phyloP scores from a whole-genome alignment of 53 echinoderm and acorn worm genomes.

The Crossaster papposus region DNA sequence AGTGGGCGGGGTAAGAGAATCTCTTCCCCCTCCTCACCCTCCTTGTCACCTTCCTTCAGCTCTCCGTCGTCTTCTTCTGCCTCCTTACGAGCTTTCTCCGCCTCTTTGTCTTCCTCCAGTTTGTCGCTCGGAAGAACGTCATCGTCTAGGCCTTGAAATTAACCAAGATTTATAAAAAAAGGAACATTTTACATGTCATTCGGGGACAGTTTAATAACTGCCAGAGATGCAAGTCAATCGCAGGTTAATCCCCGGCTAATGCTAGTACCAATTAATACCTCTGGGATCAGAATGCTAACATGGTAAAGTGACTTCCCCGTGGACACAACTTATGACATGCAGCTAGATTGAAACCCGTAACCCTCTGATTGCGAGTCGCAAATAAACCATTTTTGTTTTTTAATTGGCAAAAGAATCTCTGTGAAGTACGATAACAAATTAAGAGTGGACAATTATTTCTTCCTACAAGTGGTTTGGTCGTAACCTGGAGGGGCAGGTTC shows the following conservation, averaged over 20 bases:
- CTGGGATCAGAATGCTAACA: too few relatives aligned
- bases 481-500: conserved; percentile 84
- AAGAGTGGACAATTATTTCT: background rate
- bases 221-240: too few relatives aligned
- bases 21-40: conserved; percentile 67
- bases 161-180: background rate
- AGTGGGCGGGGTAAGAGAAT: conserved; percentile 86
- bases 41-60: conserved; percentile 58
- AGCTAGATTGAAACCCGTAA: too few relatives aligned
- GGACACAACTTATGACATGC: too few relatives aligned
- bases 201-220: background rate
- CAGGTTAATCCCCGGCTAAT: too few relatives aligned
- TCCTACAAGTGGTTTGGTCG: background rate
- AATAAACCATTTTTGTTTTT: background rate
- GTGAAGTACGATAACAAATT: background rate
- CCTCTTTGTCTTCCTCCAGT: conserved; percentile 51
- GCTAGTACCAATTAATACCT: too few relatives aligned
- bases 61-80: conserved; percentile 77
- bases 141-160: conserved; percentile 19
- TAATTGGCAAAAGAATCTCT: background rate
- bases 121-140: conserved; percentile 56
- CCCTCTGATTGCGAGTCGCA: too few relatives aligned
- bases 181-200: background rate
- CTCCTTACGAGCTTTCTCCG: conserved; percentile 56
- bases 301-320: too few relatives aligned